These are phyloP conservation scores for Xestia ashworthii DNA, from an alignment of 2,888 invertebrate species.

Conservation along the genomic window DNA sequence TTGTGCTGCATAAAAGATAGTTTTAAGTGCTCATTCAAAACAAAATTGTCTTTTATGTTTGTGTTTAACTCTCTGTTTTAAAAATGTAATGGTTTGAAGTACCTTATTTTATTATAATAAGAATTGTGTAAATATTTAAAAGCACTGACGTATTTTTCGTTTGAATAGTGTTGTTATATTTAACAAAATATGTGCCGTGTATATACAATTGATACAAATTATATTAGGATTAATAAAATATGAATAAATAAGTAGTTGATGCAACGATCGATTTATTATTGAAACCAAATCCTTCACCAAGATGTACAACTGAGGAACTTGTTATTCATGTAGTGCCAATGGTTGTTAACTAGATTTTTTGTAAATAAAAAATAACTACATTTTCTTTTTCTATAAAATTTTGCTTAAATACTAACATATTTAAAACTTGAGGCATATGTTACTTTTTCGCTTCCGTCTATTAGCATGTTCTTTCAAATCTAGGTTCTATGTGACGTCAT, in stretches of 20 bases:
- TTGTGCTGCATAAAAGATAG: constrained; percentile 37
- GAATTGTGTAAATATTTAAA: constrained; percentile 85
- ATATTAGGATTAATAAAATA: constrained; percentile 69
- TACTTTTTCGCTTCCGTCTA: constrained; percentile 28
- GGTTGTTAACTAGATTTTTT: constrained; percentile 74
- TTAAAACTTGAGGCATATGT: constrained; percentile 39
- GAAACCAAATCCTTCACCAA: constrained; percentile 87
- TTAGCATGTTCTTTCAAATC: constrained; percentile 33
- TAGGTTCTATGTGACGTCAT: constrained; percentile 31
- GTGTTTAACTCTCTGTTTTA: constrained; percentile 59
- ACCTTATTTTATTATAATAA: constrained; percentile 83
- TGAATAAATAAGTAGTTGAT: constrained; percentile 69
- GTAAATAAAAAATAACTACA: constrained; percentile 67
- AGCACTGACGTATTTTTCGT: constrained; percentile 82
- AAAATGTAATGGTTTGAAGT: constrained; percentile 76
- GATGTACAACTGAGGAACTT: constrained; percentile 84
- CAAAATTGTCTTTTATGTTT: constrained; percentile 63
- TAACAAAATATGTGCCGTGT: constrained; percentile 88
- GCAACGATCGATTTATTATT: constrained; percentile 70
- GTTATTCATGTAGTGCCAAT: constrained; percentile 84
- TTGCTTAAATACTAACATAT: constrained; percentile 59
- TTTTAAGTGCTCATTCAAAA: constrained; percentile 61
- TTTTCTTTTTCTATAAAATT: constrained; percentile 40
- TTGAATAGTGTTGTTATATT: constrained; percentile 78
- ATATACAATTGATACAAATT: constrained; percentile 86